phyloP scores from a whole-genome alignment of 2,888 invertebrate genomes.

The Cordilura impudica region DNA sequence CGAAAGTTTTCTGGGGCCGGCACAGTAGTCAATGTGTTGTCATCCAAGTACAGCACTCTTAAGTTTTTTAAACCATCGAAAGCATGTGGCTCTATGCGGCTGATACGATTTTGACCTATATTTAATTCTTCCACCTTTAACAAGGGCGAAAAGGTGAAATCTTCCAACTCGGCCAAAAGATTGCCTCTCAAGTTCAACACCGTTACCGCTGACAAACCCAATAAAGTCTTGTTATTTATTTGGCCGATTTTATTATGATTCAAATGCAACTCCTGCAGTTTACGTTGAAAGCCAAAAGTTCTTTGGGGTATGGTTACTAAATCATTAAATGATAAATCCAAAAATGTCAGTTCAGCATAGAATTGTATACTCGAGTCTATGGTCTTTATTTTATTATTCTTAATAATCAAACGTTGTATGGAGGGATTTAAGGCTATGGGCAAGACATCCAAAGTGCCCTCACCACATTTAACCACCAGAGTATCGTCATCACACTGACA shows the following conservation, averaged over 20 bases:
- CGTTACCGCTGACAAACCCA: conserved; percentile 86
- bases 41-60: conserved; percentile 89
- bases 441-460: conserved; percentile 91
- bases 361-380: conserved; percentile 94
- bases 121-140: conserved; percentile 90
- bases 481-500: conserved; percentile 95
- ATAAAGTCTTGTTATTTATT: conserved; percentile 88
- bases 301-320: conserved; percentile 88
- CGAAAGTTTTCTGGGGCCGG: conserved; percentile 85
- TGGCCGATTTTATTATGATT: conserved; percentile 91
- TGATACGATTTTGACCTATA: conserved; percentile 90
- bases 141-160: conserved; percentile 86
- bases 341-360: conserved; percentile 90
- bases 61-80: conserved; percentile 88
- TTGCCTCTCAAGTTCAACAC: conserved; percentile 90
- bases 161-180: conserved; percentile 87
- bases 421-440: conserved; percentile 95
- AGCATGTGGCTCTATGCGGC: conserved; percentile 86
- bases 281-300: conserved; percentile 89
- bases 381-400: conserved; percentile 91
- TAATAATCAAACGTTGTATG: conserved; percentile 89
- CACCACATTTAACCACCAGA: conserved; percentile 90
- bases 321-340: conserved; percentile 91
- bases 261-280: conserved; percentile 89
- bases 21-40: conserved; percentile 88